phyloP scores from a whole-genome alignment of 2,113 vertebrate genomes.

The Aspiorhynchus laticeps region DNA sequence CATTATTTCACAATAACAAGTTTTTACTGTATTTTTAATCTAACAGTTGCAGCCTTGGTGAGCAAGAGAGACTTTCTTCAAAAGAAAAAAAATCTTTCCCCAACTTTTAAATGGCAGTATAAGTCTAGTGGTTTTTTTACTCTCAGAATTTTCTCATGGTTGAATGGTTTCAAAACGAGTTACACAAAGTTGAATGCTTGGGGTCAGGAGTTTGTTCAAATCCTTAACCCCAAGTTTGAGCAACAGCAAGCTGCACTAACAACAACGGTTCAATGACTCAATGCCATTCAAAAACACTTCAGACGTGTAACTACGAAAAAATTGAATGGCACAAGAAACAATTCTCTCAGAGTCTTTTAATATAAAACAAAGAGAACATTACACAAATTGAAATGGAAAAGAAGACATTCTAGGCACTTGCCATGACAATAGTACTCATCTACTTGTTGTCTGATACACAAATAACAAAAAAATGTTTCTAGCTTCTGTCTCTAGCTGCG shows the following conservation, averaged over 20 bases:
- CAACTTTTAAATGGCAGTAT: background rate
- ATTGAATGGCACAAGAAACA: background rate
- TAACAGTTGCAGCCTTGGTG: no score
- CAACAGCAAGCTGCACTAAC: background rate
- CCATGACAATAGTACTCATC: background rate
- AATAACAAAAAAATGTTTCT: background rate
- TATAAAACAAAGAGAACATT: constrained; percentile 10
- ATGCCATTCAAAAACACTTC: background rate
- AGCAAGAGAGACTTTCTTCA: no score
- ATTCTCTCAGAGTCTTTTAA: background rate
- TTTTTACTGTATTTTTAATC: no score
- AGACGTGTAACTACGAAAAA: background rate
- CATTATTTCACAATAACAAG: no score
- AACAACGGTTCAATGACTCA: background rate
- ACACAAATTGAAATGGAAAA: background rate
- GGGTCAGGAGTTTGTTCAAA: background rate
- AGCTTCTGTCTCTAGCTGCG: background rate
- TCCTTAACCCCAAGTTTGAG: background rate
- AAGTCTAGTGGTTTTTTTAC: background rate
- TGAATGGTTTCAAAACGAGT: background rate
- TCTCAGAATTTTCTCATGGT: background rate
- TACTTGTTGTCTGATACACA: background rate
- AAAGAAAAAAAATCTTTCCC: no score
- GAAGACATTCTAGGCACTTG: background rate
- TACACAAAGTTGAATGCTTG: background rate